Conservation (phyloP, 2,113 vertebrate species). For the Pseudolaguvia tuberculata region DNA sequence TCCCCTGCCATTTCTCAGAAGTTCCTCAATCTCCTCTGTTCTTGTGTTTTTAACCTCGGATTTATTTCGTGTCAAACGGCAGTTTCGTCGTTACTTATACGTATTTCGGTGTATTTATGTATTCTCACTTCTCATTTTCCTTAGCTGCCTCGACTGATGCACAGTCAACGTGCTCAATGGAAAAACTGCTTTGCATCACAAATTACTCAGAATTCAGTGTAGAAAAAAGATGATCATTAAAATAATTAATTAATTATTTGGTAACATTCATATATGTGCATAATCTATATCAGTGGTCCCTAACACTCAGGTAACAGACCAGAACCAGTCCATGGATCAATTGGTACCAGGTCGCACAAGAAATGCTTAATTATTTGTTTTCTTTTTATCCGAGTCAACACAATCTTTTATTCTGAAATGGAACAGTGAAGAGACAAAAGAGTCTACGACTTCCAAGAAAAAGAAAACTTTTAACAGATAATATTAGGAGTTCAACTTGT, state of each 20-base stretch:
- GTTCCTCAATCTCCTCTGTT: background rate
- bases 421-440: no score
- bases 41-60: background rate
- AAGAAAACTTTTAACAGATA: no score
- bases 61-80: background rate
- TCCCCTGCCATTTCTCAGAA: background rate
- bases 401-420: no score
- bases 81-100: constrained; percentile 19
- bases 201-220: background rate
- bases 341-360: no score
- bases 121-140: background rate
- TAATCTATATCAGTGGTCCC: no score
- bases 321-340: no score
- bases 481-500: no score
- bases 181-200: background rate
- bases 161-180: background rate
- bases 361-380: no score
- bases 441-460: no score
- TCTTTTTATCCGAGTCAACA: no score
- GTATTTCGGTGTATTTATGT: background rate
- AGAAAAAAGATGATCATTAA: background rate
- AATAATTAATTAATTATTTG: background rate
- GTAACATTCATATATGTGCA: background rate
- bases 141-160: background rate
- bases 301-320: no score